phyloP scores from a whole-genome alignment of 2,888 invertebrate genomes.

The Agrotis ipsilon region DNA sequence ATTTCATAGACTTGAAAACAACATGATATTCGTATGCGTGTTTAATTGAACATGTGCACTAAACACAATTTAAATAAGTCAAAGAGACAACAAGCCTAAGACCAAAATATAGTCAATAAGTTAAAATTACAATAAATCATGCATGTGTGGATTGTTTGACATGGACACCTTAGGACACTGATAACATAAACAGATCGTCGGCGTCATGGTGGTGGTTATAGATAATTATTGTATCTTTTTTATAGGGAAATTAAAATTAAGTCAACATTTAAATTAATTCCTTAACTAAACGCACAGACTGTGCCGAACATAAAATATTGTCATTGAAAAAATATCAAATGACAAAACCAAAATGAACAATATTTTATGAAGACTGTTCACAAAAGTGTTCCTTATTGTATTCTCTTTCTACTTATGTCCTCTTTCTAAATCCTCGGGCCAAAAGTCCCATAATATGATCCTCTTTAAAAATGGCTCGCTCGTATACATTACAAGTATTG shows the following conservation, averaged over 20 bases:
- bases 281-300: slow-evolving; percentile 47
- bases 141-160: slow-evolving; percentile 18
- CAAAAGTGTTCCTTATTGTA: slow-evolving; percentile 21
- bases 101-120: slow-evolving; percentile 34
- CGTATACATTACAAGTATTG: slow-evolving; percentile 42
- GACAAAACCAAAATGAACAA: slow-evolving; percentile 15
- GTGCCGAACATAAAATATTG: slow-evolving; percentile 31
- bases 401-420: slow-evolving; percentile 19
- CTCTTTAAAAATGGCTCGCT: slow-evolving; percentile 38
- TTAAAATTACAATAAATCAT: slow-evolving; percentile 28
- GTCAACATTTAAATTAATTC: slow-evolving; percentile 51
- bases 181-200: slow-evolving; percentile 35
- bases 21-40: slow-evolving; percentile 27
- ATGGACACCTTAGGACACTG: slow-evolving; percentile 26
- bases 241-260: slow-evolving; percentile 40
- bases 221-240: slow-evolving; percentile 12
- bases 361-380: slow-evolving; percentile 18
- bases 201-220: slow-evolving; percentile 37
- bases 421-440: slow-evolving; percentile 10
- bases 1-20: slow-evolving; percentile 32
- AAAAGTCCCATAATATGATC: slow-evolving; percentile 24
- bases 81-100: slow-evolving; percentile 24
- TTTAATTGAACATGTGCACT: slow-evolving; percentile 13
- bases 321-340: slow-evolving; percentile 33
- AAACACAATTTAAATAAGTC: slow-evolving; percentile 30